A percentile compares a stretch with the other conserved stretches of the same genome.
These are phyloP conservation scores for Cyprinodon variegatus DNA, from an alignment of 2,113 vertebrate species.

Conservation along the genomic window DNA sequence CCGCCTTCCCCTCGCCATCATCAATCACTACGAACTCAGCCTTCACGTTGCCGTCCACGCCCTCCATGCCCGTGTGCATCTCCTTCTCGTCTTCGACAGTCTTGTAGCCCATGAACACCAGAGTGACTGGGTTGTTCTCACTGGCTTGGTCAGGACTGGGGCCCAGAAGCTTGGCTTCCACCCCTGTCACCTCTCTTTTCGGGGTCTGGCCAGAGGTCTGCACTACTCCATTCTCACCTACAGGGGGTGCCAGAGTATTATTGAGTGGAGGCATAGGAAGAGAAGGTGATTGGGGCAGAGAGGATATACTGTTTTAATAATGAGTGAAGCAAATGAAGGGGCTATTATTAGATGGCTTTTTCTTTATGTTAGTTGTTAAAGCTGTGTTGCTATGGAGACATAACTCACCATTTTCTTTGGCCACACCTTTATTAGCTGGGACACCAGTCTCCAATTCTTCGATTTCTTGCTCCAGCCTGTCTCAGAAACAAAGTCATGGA, in stretches of 20 bases:
- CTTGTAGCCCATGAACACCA: constrained; percentile 99
- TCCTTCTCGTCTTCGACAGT: constrained; percentile 93
- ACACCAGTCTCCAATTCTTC: constrained; percentile 86
- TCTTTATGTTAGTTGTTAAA: constrained; percentile 23
- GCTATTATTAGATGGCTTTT: constrained; percentile 35
- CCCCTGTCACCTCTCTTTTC: constrained; percentile 85
- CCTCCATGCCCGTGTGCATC: constrained; percentile 87
- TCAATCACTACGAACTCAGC: constrained; percentile 94
- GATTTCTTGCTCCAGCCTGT: constrained; percentile 91
- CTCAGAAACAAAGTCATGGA: constrained; percentile 23
- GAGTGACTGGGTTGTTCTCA: constrained; percentile 92
- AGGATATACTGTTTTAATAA: constrained; percentile 60
- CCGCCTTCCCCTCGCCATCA: constrained; percentile 84
- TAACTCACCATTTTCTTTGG: constrained; percentile 75
- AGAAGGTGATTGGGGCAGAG: constrained; percentile 16
- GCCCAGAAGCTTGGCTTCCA: constrained; percentile 82
- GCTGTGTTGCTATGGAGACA: constrained; percentile 55
- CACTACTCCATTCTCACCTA: constrained; percentile 85
- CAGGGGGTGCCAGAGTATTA: constrained; percentile 54
- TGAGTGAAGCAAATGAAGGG: constrained; percentile 39
- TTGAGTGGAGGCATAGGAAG: not conserved
- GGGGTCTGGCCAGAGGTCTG: constrained; percentile 79
- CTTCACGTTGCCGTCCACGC: constrained; percentile 85
- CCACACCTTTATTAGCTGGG: constrained; percentile 64
- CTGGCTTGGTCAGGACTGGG: constrained; percentile 83